phyloP scores from a whole-genome alignment of 2,888 invertebrate genomes.

The Anaspis maculata region DNA sequence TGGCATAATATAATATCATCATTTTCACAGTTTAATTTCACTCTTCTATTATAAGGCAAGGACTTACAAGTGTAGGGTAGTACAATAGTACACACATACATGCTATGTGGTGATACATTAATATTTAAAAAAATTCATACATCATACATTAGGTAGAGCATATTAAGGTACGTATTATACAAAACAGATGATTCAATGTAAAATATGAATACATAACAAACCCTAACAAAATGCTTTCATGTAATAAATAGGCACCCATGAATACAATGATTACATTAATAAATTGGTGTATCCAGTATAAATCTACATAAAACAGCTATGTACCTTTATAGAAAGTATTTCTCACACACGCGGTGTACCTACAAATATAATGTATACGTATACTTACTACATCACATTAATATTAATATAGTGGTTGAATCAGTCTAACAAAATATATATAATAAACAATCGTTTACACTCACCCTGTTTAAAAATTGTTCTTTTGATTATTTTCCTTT shows the following conservation, averaged over 20 bases:
- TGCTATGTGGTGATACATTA: no score
- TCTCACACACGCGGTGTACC: not conserved
- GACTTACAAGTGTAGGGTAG: not conserved
- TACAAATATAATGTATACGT: no score
- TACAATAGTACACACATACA: not conserved
- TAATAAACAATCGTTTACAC: slow-evolving; percentile 13
- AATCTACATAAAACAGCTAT: slow-evolving; percentile 2
- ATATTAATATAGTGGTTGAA: slow-evolving; percentile 11
- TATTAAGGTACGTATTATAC: no score
- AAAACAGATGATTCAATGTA: not conserved
- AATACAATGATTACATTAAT: slow-evolving; percentile 10
- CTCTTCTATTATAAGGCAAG: not conserved
- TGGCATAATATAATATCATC: not conserved
- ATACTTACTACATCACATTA: slow-evolving; percentile 14
- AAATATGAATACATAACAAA: not conserved
- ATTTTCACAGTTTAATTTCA: not conserved
- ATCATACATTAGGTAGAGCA: no score
- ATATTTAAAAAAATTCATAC: no score
- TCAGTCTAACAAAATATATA: slow-evolving; percentile 16
- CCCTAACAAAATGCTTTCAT: not conserved
- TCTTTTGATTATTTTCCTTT: slow-evolving; percentile 10
- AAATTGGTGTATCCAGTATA: slow-evolving; percentile 15
- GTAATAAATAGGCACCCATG: slow-evolving; percentile 16
- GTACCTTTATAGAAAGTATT: not conserved
- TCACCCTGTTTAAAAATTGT: slow-evolving; percentile 15